A percentile compares a stretch with the other conserved stretches of the same genome.
Evolutionary conservation across 2,797 vertebrate species (phyloP).

Genomic region (Caiman crocodilus): DNA sequence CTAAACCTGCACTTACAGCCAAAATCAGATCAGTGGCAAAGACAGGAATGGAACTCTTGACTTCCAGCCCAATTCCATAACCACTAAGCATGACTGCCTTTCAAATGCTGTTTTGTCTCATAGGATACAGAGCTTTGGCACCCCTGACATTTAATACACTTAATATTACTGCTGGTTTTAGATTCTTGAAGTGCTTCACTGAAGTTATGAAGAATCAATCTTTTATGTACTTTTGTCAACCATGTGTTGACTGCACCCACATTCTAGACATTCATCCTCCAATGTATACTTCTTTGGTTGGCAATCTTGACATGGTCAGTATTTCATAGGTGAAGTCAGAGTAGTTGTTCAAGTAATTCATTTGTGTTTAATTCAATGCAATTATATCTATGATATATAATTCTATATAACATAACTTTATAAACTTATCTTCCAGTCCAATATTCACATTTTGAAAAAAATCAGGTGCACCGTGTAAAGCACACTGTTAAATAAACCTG

Average conservation of each 20-base stretch:
- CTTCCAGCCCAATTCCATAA: neutral
- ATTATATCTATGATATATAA: neutral
- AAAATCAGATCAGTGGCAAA: neutral
- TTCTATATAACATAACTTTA: too few species aligned
- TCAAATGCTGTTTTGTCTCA: neutral
- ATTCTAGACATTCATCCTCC: neutral
- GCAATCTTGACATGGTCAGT: neutral
- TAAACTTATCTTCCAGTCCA: neutral
- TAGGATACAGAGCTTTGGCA: neutral
- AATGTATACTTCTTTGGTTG: neutral
- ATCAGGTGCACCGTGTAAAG: neutral
- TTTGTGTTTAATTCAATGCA: neutral
- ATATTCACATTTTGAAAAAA: neutral
- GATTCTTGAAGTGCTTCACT: neutral
- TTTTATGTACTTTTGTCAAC: neutral
- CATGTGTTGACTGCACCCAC: neutral
- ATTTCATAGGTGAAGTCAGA: constrained; percentile 1
- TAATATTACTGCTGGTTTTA: neutral
- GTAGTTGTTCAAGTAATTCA: constrained; percentile 9
- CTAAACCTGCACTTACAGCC: too few species aligned
- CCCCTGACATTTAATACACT: neutral
- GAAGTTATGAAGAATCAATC: neutral
- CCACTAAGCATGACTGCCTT: neutral
- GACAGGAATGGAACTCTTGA: neutral
- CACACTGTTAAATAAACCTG: neutral